phyloP scores from a whole-genome alignment of 2,888 invertebrate species.

The Galerucella pusilla region DNA sequence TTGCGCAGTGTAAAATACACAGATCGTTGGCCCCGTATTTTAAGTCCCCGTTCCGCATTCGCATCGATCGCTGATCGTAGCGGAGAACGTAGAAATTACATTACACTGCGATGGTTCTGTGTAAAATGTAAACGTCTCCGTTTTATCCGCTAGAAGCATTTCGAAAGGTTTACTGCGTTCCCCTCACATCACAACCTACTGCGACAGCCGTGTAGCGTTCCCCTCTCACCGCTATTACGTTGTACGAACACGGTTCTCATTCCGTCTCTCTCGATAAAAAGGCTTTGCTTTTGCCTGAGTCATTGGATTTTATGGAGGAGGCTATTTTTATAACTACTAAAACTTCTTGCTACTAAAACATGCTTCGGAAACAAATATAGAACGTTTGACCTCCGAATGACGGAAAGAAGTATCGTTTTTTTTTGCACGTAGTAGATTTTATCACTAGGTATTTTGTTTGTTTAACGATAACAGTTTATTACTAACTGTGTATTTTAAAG shows the following conservation, averaged over 20 bases:
- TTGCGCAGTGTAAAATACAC: slow-evolving; percentile 31
- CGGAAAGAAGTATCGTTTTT: slow-evolving; percentile 42
- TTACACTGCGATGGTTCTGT: slow-evolving; percentile 20
- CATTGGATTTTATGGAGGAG: slow-evolving; percentile 41
- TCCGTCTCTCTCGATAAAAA: slow-evolving; percentile 33
- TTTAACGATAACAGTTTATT: too few species aligned
- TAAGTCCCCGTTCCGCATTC: slow-evolving; percentile 21
- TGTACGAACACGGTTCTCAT: slow-evolving; percentile 38
- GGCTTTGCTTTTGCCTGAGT: slow-evolving; percentile 42
- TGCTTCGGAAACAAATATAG: slow-evolving; percentile 46
- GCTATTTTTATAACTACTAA: slow-evolving; percentile 44
- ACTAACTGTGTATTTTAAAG: slow-evolving; percentile 1
- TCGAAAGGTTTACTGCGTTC: slow-evolving; percentile 35
- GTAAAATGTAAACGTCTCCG: slow-evolving; percentile 16
- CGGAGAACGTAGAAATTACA: slow-evolving; percentile 18
- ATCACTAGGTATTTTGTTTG: not conserved
- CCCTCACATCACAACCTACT: slow-evolving; percentile 32
- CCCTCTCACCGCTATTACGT: slow-evolving; percentile 29
- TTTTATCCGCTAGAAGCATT: slow-evolving; percentile 28
- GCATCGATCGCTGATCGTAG: slow-evolving; percentile 28
- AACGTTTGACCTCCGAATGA: slow-evolving; percentile 39
- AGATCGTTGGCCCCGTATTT: slow-evolving; percentile 28
- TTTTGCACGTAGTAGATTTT: slow-evolving; percentile 2
- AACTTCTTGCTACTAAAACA: slow-evolving; percentile 43
- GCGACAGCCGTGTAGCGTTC: slow-evolving; percentile 30